Conservation (phyloP, 2,888 invertebrate genomes). For the Pediacus dermestoides region DNA sequence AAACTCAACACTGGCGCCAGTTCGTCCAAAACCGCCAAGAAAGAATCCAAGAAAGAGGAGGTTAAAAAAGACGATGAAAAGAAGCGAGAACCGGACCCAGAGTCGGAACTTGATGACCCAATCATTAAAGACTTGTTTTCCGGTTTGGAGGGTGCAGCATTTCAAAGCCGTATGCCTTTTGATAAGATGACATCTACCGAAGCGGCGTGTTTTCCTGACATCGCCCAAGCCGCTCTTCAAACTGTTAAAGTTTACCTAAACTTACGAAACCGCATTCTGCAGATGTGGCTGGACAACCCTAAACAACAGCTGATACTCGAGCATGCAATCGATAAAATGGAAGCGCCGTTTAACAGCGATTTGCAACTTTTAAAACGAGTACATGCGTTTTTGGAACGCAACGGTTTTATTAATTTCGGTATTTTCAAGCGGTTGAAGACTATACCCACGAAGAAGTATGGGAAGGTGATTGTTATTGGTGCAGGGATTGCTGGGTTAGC, state of each 20-base stretch:
- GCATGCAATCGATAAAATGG: conserved; percentile 75
- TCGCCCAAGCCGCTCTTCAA: conserved; percentile 76
- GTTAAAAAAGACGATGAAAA: conserved; percentile 56
- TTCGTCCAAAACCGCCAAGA: conserved; percentile 48
- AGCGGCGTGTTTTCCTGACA: conserved; percentile 89
- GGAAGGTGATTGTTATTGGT: conserved; percentile 63
- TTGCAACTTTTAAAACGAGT: conserved; percentile 76
- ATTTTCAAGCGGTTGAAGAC: conserved; percentile 84
- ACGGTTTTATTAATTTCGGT: conserved; percentile 97
- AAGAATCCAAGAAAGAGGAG: conserved; percentile 47
- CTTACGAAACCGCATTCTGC: conserved; percentile 84
- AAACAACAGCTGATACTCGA: conserved; percentile 86
- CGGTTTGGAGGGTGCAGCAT: conserved; percentile 85
- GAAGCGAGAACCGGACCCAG: conserved; percentile 60
- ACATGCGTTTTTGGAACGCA: conserved; percentile 89
- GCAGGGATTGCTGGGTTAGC: conserved; percentile 91
- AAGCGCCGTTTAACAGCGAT: conserved; percentile 92
- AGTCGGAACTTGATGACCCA: conserved; percentile 66
- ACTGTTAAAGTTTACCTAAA: conserved; percentile 87
- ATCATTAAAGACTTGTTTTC: conserved; percentile 51
- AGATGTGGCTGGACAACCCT: conserved; percentile 95
- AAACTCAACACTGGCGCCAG: conserved; percentile 48
- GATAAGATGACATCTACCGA: conserved; percentile 93
- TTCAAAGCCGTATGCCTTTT: conserved; percentile 89
- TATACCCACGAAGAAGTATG: conserved; percentile 61